Conservation (phyloP, 1,140 invertebrate genomes). For the Heliconius hermathena region DNA sequence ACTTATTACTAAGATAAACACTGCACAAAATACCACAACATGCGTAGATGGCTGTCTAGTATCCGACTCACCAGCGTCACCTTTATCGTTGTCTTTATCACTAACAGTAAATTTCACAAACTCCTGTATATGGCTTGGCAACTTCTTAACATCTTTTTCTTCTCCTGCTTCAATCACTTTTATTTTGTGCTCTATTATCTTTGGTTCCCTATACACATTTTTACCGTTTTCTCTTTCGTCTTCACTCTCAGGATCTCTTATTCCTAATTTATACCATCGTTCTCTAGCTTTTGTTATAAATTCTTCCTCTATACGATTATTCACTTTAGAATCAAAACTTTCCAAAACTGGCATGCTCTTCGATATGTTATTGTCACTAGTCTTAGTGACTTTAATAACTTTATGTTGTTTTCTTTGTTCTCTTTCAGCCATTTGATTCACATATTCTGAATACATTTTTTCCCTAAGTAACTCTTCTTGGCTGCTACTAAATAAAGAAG, state of each 20-base stretch:
- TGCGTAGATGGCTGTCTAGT: slow-evolving; percentile 66
- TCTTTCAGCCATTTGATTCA: slow-evolving; percentile 89
- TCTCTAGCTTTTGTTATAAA: slow-evolving; percentile 87
- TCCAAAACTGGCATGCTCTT: slow-evolving; percentile 69
- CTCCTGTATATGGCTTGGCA: slow-evolving; percentile 89
- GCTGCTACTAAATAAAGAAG: slow-evolving; percentile 72
- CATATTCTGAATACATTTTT: slow-evolving; percentile 92
- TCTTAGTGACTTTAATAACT: slow-evolving; percentile 87
- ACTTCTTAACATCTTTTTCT: slow-evolving; percentile 82
- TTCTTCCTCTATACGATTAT: slow-evolving; percentile 85
- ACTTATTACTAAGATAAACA: slow-evolving; percentile 71
- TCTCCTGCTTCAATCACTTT: slow-evolving; percentile 84
- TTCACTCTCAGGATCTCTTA: slow-evolving; percentile 82
- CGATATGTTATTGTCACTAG: slow-evolving; percentile 43
- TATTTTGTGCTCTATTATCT: slow-evolving; percentile 81
- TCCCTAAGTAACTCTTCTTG: slow-evolving; percentile 86
- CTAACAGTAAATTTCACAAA: slow-evolving; percentile 85
- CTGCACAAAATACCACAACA: slow-evolving; percentile 77
- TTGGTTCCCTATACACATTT: slow-evolving; percentile 73
- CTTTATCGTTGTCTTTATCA: slow-evolving; percentile 80
- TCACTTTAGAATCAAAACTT: slow-evolving; percentile 74
- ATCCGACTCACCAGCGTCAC: slow-evolving; percentile 65
- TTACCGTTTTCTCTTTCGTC: slow-evolving; percentile 66
- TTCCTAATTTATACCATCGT: slow-evolving; percentile 83
- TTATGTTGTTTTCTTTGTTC: slow-evolving; percentile 89